Conservation (phyloP, 2,113 vertebrate genomes). For the Merops nubicus region DNA sequence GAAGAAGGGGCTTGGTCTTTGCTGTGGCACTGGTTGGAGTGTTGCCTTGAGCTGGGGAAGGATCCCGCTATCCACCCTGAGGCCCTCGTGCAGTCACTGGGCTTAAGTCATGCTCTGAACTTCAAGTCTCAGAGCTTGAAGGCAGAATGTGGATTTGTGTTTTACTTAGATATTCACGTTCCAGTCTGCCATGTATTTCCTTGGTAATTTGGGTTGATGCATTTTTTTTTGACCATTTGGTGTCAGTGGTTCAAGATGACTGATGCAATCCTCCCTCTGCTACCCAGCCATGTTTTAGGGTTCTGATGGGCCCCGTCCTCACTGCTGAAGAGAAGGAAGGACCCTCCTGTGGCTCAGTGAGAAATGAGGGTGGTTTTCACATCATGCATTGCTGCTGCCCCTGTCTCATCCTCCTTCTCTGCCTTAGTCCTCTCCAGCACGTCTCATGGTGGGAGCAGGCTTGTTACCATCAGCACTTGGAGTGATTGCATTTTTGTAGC, state of each 20-base stretch:
- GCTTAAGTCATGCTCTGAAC: not conserved
- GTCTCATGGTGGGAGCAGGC: not conserved
- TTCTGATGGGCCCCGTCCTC: not conserved
- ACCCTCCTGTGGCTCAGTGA: not conserved
- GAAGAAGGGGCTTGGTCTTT: not conserved
- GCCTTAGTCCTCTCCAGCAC: not conserved
- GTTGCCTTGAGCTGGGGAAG: accelerated
- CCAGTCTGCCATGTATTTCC: not conserved
- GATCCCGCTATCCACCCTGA: not conserved
- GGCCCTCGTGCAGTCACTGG: accelerated
- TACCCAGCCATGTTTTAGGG: not conserved
- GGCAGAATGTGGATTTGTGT: not conserved
- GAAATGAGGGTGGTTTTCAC: not conserved
- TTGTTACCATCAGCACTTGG: not conserved
- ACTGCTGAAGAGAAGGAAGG: not conserved
- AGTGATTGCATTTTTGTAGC: not conserved
- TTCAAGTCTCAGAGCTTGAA: not conserved
- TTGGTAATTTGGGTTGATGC: not conserved
- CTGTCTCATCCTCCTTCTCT: not conserved
- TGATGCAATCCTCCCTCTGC: not conserved
- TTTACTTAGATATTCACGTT: not conserved
- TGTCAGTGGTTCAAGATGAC: not conserved
- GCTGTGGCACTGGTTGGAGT: accelerated
- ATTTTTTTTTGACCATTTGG: not conserved
- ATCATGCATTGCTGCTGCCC: not conserved